phyloP scores from a whole-genome alignment of 2,113 vertebrate genomes.

The Pithys albifrons region DNA sequence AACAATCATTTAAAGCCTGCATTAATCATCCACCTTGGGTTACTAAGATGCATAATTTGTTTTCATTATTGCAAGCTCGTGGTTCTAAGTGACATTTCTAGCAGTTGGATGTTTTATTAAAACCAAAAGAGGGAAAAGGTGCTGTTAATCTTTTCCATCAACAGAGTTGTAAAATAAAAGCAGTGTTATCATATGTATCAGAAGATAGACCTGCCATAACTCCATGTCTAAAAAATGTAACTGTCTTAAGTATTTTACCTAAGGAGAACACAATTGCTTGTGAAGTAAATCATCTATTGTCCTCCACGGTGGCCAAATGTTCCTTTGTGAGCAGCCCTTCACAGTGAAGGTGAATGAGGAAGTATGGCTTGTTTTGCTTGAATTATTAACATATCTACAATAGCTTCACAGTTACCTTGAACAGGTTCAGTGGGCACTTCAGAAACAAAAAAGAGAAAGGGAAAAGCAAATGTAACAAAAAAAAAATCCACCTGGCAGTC shows the following conservation, averaged over 20 bases:
- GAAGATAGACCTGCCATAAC: not conserved
- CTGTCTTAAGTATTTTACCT: not conserved
- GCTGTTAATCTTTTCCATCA: constrained; percentile 11
- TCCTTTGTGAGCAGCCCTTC: not conserved
- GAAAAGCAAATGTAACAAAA: not conserved
- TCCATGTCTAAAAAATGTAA: not conserved
- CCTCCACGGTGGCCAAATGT: not conserved
- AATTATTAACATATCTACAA: constrained; percentile 39
- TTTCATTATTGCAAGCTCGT: constrained; percentile 69
- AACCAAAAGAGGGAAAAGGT: constrained; percentile 32
- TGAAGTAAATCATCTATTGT: constrained; percentile 2
- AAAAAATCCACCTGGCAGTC: constrained; percentile 11
- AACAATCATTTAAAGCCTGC: constrained; percentile 81
- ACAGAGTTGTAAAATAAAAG: constrained; percentile 18
- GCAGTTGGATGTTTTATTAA: constrained; percentile 39
- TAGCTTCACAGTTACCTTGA: constrained; percentile 51
- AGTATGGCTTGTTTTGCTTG: constrained; percentile 12
- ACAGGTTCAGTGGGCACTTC: constrained; percentile 19
- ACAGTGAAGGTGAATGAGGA: not conserved
- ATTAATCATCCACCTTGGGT: constrained; percentile 74
- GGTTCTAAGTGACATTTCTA: constrained; percentile 66
- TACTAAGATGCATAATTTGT: constrained; percentile 80
- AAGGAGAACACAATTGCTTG: not conserved
- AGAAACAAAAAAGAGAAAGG: constrained; percentile 45
- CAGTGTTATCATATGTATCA: not conserved